A percentile compares a stretch with the other conserved stretches of the same genome.
Conservation (phyloP, 2,797 vertebrate genomes). For the Aplochiton taeniatus region DNA sequence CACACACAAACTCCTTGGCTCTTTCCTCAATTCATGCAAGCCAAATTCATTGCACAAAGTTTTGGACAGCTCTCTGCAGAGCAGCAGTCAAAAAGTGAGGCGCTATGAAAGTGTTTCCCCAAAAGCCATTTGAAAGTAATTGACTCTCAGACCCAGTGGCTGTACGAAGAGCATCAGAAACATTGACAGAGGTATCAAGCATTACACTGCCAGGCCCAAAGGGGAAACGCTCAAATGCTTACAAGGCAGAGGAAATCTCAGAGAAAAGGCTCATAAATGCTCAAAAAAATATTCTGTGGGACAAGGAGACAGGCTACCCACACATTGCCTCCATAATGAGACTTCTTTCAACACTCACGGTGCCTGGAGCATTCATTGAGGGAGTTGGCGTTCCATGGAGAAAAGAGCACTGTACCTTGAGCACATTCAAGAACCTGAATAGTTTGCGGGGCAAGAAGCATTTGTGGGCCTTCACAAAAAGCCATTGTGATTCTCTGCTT, state of each 20-base stretch:
- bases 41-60: conserved; percentile 12
- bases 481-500: conserved; percentile 23
- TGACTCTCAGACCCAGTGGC: conserved; percentile 63
- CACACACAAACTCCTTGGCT: conserved; percentile 36
- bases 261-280: conserved; percentile 60
- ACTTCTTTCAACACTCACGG: conserved; percentile 69
- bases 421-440: conserved; percentile 52
- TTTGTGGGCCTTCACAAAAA: conserved; percentile 38
- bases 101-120: conserved; percentile 31
- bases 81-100: conserved; percentile 48
- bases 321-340: conserved; percentile 67
- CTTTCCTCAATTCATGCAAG: conserved; percentile 57
- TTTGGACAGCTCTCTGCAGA: conserved; percentile 33
- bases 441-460: conserved; percentile 54
- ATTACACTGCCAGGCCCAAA: conserved; percentile 57
- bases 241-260: conserved; percentile 68
- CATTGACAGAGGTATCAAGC: conserved; percentile 70
- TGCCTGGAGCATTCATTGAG: conserved; percentile 67
- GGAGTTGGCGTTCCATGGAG: conserved; percentile 63
- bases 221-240: conserved; percentile 70
- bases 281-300: conserved; percentile 55
- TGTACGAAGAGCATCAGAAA: conserved; percentile 65
- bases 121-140: conserved; percentile 57
- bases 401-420: conserved; percentile 70
- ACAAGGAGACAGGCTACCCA: conserved; percentile 55